A percentile compares a stretch with the other conserved stretches of the same genome.
phyloP scores from a whole-genome alignment of 1,140 invertebrate genomes.

The Holcopasites calliopsidis region DNA sequence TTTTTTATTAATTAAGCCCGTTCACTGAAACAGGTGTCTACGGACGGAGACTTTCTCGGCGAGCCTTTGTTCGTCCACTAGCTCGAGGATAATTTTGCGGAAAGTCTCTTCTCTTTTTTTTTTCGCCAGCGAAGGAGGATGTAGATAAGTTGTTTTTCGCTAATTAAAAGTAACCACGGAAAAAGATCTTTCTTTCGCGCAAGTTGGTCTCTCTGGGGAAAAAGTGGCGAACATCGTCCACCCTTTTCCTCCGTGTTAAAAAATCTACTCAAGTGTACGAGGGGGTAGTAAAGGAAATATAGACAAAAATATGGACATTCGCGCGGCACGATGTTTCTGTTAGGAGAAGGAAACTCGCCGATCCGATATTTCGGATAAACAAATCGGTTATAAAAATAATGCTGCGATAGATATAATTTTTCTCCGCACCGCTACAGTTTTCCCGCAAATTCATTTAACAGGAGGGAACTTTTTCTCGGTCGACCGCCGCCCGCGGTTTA shows the following conservation, averaged over 20 bases:
- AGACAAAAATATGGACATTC: not conserved
- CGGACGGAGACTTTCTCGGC: not conserved
- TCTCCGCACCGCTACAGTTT: not conserved
- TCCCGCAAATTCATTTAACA: too few species aligned
- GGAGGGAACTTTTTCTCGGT: not conserved
- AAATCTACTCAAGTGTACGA: too few species aligned
- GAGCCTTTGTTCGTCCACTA: not conserved
- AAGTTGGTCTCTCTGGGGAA: not conserved
- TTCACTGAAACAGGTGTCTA: not conserved
- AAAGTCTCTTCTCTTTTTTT: not conserved
- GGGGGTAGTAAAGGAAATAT: too few species aligned
- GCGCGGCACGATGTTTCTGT: not conserved
- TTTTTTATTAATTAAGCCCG: conserved; percentile 11
- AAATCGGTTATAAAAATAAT: not conserved
- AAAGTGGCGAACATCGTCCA: too few species aligned
- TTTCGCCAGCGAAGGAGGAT: not conserved
- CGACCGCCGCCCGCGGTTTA: not conserved
- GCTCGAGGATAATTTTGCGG: not conserved
- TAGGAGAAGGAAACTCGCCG: not conserved
- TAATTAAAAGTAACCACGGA: conserved; percentile 14
- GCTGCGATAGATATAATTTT: too few species aligned
- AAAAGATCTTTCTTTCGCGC: not conserved
- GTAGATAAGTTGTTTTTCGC: conserved; percentile 9
- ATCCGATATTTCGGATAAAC: not conserved
- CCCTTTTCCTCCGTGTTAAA: too few species aligned